phyloP scores from a whole-genome alignment of 2,888 invertebrate species.

The Synergus itoensis region DNA sequence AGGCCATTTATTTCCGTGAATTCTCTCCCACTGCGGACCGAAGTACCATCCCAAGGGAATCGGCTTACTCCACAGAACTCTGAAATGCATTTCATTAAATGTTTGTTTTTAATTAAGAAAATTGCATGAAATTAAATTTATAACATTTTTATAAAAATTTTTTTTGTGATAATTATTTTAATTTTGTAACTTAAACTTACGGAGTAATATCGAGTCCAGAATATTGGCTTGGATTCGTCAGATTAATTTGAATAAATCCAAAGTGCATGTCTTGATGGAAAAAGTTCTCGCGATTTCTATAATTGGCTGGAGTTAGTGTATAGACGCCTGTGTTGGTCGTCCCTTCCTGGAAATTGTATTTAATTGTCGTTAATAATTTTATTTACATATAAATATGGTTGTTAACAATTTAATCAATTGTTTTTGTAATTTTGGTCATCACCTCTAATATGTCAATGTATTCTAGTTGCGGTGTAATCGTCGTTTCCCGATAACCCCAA shows the following conservation, averaged over 20 bases:
- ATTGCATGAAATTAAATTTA: background rate
- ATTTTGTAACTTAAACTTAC: constrained; percentile 80
- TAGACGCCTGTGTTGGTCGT: constrained; percentile 85
- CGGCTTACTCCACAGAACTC: constrained; percentile 93
- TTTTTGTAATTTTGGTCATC: background rate
- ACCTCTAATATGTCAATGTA: constrained; percentile 88
- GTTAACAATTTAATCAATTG: background rate
- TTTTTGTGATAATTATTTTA: background rate
- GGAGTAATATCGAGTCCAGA: constrained; percentile 85
- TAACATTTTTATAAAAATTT: background rate
- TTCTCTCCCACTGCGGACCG: constrained; percentile 90
- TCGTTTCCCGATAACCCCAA: constrained; percentile 94
- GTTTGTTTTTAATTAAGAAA: background rate
- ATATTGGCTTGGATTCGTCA: constrained; percentile 87
- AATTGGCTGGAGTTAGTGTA: constrained; percentile 86
- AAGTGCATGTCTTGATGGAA: constrained; percentile 88
- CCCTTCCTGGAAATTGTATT: constrained; percentile 22
- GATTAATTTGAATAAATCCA: constrained; percentile 92
- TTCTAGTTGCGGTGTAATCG: constrained; percentile 88
- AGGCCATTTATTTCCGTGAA: constrained; percentile 91
- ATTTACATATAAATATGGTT: too few relatives aligned
- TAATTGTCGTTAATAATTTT: background rate
- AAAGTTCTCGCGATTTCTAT: constrained; percentile 84
- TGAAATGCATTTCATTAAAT: constrained; percentile 58
- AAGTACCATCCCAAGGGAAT: constrained; percentile 97